Base-by-base conservation (phyloP, 2,113 vertebrate species). In the Tragulus kanchil region DNA sequence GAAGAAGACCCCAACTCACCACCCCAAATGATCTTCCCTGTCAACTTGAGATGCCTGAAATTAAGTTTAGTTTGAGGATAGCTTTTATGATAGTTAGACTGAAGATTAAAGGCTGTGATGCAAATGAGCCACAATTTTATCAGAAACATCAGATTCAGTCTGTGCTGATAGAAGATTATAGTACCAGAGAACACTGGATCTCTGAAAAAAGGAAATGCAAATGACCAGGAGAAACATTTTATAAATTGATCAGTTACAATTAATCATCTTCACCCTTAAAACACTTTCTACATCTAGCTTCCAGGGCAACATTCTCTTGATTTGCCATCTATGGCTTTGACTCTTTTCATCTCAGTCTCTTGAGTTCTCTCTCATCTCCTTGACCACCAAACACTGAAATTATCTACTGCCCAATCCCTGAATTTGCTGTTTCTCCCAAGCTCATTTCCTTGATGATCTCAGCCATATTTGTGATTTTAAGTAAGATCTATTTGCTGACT, bases 171-270 rank as follows among this genome's bases (percentile, higher is more conserved):
- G 52, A 92, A 21, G 9, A 56, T 65, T 75, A 42, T 69, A 58
- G 73, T 79, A 42, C 67, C 58, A 69, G 71, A 88, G 8, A 12
- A 64, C 21, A n/a, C 2, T 45, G 56, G 50, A 26, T 87, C 25
- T 26, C 36, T 91, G 54, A 85, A 93, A 93, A 67, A 67, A 31
- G 45, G 50, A 95, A 81, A 86, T 83, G 64, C 15, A 89, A 45
- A 71, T 87, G 26, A 58, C 16, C 4, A 26, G 25, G 54, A 78
- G 23, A 90, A 77, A 67, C 19, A 67, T 85, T 81, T 81, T 79
- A 69, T 88, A 94, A 64, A 69, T 21, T 11, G 17, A 31, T 77
- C 12, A 42, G 25, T 89, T 85, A 42, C n/a, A 54, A 48, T 69
- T 36, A 50, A 78, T 62, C 71, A 36, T 36, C 59, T 36, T 84